A percentile compares a stretch with the other conserved stretches of the same genome.
phyloP scores from a whole-genome alignment of 1,140 invertebrate species.

The Hestina assimilis region DNA sequence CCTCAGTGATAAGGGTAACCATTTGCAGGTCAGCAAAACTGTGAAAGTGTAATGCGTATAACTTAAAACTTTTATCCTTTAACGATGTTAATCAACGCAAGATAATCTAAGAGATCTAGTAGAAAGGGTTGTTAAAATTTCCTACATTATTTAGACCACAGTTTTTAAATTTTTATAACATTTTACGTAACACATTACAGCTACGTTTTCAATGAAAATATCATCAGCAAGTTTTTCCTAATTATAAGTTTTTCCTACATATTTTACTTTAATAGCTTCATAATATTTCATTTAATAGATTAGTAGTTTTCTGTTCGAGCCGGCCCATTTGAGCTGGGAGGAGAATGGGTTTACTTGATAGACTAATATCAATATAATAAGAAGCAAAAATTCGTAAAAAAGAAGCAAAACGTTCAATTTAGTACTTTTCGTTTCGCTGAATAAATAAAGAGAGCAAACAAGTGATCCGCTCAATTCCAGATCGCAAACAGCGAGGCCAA shows the following conservation, averaged over 20 bases:
- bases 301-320: too few species aligned
- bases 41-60: constrained; percentile 27
- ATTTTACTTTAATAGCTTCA: constrained; percentile 16
- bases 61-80: constrained; percentile 22
- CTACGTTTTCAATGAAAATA: constrained; percentile 12
- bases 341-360: too few species aligned
- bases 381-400: too few species aligned
- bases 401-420: neutral
- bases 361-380: too few species aligned
- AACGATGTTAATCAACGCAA: constrained; percentile 20
- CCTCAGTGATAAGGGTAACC: constrained; percentile 22
- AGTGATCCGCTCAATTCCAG: neutral
- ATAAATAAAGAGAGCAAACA: neutral
- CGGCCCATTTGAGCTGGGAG: too few species aligned
- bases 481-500: neutral
- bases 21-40: constrained; percentile 24
- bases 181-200: constrained; percentile 10
- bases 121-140: neutral
- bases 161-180: constrained; percentile 7
- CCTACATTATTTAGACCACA: neutral
- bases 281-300: too few species aligned
- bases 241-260: constrained; percentile 18
- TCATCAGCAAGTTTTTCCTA: constrained; percentile 6
- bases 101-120: neutral
- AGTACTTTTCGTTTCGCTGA: neutral